phyloP scores from a whole-genome alignment of 1,140 invertebrate species.

The Helicoverpa zea region DNA sequence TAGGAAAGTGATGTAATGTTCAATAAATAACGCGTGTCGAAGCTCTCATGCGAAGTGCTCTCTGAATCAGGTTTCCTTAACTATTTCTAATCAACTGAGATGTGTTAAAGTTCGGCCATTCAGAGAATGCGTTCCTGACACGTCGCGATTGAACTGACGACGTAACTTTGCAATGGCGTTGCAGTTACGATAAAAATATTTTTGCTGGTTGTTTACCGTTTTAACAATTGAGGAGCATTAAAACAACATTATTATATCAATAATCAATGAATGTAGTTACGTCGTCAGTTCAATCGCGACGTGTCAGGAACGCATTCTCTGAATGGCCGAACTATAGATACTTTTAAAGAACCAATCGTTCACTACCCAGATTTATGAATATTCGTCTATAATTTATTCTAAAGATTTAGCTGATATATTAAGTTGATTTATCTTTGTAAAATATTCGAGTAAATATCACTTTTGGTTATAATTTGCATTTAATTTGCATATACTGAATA shows the following conservation, averaged over 20 bases:
- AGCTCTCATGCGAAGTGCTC: slow-evolving; percentile 19
- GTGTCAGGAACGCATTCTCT: too few relatives aligned
- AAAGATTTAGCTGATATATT: slow-evolving; percentile 11
- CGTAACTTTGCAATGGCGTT: too few relatives aligned
- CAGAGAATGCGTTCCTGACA: too few relatives aligned
- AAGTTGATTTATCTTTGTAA: slow-evolving; percentile 21
- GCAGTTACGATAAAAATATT: too few relatives aligned
- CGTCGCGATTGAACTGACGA: too few relatives aligned
- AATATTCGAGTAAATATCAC: slow-evolving; percentile 32
- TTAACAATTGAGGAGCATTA: too few relatives aligned
- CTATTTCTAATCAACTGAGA: slow-evolving; percentile 24
- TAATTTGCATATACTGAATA: slow-evolving; percentile 42
- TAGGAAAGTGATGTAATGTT: slow-evolving; percentile 32
- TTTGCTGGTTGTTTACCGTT: too few relatives aligned
- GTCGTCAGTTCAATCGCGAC: too few relatives aligned
- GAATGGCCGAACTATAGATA: too few relatives aligned
- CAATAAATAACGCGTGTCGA: slow-evolving; percentile 37
- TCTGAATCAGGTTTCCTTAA: slow-evolving; percentile 7
- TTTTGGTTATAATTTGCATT: slow-evolving; percentile 14
- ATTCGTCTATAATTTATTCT: slow-evolving; percentile 32
- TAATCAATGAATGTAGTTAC: too few relatives aligned
- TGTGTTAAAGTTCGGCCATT: too few relatives aligned
- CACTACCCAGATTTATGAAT: slow-evolving; percentile 17
- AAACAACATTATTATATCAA: too few relatives aligned
- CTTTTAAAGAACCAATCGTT: neutral